Conservation (phyloP, 1,140 invertebrate genomes). For the Polypedilum vanderplanki region DNA sequence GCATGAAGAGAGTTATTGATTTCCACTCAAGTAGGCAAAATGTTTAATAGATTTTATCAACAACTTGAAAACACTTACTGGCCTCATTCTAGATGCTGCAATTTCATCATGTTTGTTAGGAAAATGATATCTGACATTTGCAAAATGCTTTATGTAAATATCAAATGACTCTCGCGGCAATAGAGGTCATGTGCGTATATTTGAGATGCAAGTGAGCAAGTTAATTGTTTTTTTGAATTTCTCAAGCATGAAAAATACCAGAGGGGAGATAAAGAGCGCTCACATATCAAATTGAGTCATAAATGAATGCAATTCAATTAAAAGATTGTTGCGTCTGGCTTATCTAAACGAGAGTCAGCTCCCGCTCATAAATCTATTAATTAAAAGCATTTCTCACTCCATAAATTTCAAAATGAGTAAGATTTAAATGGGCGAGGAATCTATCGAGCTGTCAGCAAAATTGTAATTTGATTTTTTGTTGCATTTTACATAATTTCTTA, state of each 20-base stretch:
- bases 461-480: too few species aligned
- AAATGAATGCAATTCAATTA: conserved; percentile 6
- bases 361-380: conserved; percentile 17
- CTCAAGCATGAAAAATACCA: conserved; percentile 17
- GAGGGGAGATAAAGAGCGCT: background rate
- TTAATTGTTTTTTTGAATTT: background rate
- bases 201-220: background rate
- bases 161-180: background rate
- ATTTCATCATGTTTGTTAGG: too few species aligned
- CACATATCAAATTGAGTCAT: conserved; percentile 1
- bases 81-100: too few species aligned
- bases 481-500: too few species aligned
- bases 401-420: background rate
- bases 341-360: background rate
- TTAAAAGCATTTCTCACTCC: conserved; percentile 10
- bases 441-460: too few species aligned
- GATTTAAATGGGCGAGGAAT: too few species aligned
- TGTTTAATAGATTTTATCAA: too few species aligned
- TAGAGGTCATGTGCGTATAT: conserved; percentile 5
- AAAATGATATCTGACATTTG: too few species aligned
- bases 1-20: too few species aligned
- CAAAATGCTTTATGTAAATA: background rate
- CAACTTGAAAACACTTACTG: too few species aligned
- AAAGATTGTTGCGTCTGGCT: background rate
- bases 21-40: too few species aligned